Conservation (phyloP, 2,797 vertebrate genomes). For the Anguilla obscura region DNA sequence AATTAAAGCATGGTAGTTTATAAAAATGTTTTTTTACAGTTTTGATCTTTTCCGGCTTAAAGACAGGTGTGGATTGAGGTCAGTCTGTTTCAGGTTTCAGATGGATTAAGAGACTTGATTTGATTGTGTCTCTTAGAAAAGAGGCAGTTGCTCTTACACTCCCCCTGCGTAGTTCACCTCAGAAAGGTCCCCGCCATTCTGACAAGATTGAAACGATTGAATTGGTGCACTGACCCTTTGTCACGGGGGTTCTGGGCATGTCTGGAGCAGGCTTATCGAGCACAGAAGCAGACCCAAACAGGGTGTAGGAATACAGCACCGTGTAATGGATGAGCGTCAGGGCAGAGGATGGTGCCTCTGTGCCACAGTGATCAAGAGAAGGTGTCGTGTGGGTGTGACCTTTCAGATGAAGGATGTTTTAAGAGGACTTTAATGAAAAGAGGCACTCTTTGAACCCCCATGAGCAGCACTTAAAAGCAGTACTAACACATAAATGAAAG, state of each 20-base stretch:
- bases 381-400: conserved; percentile 5
- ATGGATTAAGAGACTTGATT: conserved; percentile 24
- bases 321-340: not conserved
- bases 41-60: not conserved
- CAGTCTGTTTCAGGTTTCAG: conserved; percentile 40
- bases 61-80: not conserved
- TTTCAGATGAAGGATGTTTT: conserved; percentile 24
- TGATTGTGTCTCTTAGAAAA: conserved; percentile 31
- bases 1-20: not conserved
- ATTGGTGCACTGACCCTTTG: conserved; percentile 8
- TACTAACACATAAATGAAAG: conserved; percentile 30
- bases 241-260: conserved; percentile 49
- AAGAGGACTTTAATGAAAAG: conserved; percentile 23
- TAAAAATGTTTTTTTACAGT: not conserved
- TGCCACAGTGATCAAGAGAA: conserved; percentile 1
- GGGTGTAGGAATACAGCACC: not conserved
- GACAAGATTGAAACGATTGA: not conserved
- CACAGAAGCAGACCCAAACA: conserved; percentile 59
- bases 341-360: not conserved
- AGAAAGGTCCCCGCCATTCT: not conserved
- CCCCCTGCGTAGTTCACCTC: not conserved
- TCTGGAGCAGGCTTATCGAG: conserved; percentile 67
- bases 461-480: conserved; percentile 21
- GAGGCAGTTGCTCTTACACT: not conserved
- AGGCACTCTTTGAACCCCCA: conserved; percentile 16